Conservation (phyloP, 2,113 vertebrate species). For the Meleagris gallopavo region DNA sequence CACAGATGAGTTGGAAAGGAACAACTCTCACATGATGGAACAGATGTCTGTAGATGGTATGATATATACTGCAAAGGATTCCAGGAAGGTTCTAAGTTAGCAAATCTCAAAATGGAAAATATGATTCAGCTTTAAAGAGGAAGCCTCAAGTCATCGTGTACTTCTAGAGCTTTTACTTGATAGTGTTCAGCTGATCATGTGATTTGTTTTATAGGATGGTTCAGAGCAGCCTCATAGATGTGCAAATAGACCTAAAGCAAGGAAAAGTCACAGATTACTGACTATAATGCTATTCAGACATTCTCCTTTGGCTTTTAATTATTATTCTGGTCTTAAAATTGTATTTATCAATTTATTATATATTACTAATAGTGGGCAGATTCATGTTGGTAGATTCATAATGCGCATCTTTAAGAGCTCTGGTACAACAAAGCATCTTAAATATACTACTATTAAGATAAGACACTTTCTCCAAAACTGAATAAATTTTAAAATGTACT, state of each 20-base stretch:
- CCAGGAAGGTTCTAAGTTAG: background rate
- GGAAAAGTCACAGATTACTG: background rate
- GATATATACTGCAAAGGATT: background rate
- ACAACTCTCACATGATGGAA: background rate
- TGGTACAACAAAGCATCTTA: background rate
- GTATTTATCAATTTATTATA: background rate
- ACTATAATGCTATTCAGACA: background rate
- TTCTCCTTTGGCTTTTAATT: background rate
- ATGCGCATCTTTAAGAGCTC: background rate
- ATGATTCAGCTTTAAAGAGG: background rate
- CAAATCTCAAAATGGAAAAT: background rate
- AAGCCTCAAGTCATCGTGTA: background rate
- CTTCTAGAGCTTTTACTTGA: background rate
- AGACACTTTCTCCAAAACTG: background rate
- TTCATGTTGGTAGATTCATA: background rate
- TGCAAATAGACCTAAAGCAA: accelerated
- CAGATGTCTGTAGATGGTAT: background rate
- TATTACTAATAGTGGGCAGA: background rate
- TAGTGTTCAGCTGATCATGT: background rate
- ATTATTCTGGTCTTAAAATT: background rate
- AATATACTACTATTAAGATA: accelerated
- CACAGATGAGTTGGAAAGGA: background rate
- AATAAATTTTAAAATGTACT: background rate
- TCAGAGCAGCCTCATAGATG: background rate
- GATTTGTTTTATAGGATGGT: background rate